Evolutionary conservation across 2,797 vertebrate genomes (phyloP), one percentile per base, ranked within the genome.

Genomic region (Sandelia bainsii): DNA sequence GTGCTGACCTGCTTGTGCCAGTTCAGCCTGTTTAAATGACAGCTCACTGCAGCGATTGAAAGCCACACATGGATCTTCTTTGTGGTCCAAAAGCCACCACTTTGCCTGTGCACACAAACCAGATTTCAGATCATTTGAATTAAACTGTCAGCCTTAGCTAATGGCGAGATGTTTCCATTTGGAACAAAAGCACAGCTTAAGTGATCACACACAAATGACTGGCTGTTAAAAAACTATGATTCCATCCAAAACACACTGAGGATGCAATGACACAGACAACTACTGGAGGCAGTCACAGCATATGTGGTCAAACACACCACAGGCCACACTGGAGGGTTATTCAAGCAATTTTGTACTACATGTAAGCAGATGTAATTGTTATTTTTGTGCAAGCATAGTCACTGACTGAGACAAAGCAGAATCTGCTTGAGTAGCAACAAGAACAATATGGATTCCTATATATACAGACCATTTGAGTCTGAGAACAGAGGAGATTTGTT

Each of bases 1-100:
- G 52, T 32, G 54, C 61, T 27, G 52, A 67, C 42, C 70, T 57
- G 77, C 51, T 71, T 48, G 49, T 46, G 25, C 25, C 23, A 52
- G 42, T 73, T 65, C 54, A 52, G 56, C 22, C 25, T 12, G 29
- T 29, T 68, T 59, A 32, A 73, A 72, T 52, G 14, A 5, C 50
- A 59, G 44, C 45, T 32, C 17, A 49, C 45, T 48, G 46, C n/a
- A n/a, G 23, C 0, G 2, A 72, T 0, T 58, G 46, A 71, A 44
- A 59, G 25, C 9, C 32, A 64, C 52, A 72, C 37, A 39, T 32
- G 27, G 56, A 62, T 57, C 48, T 52, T 48, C 27, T 23, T 45
- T 44, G 25, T 17, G 16, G 20, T 42, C 20, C 23, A 25, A 59
- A 71, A 75, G 29, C 40, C 45, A 22, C 11, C 20, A 51, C 53